These are phyloP conservation scores for Lepus townsendii DNA, from an alignment of 2,797 vertebrate genomes.

Conservation along the genomic window DNA sequence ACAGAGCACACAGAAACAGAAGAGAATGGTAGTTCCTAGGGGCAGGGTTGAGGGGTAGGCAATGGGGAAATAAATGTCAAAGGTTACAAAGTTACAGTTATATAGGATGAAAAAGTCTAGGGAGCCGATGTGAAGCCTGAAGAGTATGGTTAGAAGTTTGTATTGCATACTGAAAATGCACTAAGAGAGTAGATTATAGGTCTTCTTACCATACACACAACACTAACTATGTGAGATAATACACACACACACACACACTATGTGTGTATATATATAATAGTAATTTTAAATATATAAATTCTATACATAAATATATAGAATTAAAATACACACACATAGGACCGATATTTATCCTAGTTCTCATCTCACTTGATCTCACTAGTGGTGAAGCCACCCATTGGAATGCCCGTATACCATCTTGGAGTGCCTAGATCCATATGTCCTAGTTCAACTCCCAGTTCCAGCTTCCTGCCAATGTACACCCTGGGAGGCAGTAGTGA, in stretches of 20 bases:
- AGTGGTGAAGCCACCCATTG: too few species aligned
- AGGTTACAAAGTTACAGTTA: neutral
- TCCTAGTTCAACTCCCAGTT: too few species aligned
- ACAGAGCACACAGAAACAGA: neutral
- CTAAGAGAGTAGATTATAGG: neutral
- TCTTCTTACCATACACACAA: neutral
- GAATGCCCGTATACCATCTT: too few species aligned
- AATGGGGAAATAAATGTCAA: neutral
- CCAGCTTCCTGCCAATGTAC: too few species aligned
- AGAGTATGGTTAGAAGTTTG: neutral
- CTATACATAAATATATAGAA: neutral
- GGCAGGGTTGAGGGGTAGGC: too few species aligned
- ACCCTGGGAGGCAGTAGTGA: too few species aligned
- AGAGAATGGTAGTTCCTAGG: neutral
- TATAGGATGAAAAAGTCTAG: too few species aligned
- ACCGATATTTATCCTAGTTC: too few species aligned
- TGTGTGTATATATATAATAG: too few species aligned
- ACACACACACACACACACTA: neutral
- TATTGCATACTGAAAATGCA: neutral
- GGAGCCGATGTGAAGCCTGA: neutral
- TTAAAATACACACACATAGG: too few species aligned
- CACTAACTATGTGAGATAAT: neutral
- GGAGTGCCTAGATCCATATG: too few species aligned
- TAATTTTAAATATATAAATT: neutral
- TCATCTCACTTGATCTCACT: too few species aligned